Conservation (phyloP, 2,113 vertebrate species). For the Montifringilla adamsi region DNA sequence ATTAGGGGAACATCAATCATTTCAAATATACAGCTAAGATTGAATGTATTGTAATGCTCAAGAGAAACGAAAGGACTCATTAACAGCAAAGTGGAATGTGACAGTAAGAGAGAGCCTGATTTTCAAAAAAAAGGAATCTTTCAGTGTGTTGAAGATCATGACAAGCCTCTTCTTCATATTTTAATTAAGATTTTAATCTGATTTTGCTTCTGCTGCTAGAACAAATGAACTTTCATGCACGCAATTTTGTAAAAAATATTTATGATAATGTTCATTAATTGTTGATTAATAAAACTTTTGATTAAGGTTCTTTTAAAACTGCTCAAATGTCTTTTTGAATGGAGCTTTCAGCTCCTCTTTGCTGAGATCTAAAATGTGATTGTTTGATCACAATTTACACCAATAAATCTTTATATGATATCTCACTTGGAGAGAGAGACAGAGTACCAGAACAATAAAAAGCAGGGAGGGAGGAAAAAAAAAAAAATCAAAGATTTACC, state of each 20-base stretch:
- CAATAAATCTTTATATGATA: background rate
- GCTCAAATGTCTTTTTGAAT: background rate
- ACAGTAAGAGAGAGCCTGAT: constrained; percentile 25
- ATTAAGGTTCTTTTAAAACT: background rate
- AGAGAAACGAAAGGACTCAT: constrained; percentile 57
- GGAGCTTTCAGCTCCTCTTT: background rate
- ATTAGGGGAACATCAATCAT: constrained; percentile 61
- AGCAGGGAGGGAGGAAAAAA: background rate
- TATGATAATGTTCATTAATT: constrained; percentile 28
- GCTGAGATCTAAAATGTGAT: background rate
- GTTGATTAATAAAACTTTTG: constrained; percentile 9
- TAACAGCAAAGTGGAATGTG: constrained; percentile 42
- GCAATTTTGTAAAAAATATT: constrained; percentile 27
- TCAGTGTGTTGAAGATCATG: constrained; percentile 3
- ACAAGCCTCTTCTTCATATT: constrained; percentile 29
- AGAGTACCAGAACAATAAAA: background rate
- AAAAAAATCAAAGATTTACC: background rate
- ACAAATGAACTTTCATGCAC: constrained; percentile 28
- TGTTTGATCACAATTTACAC: constrained; percentile 11
- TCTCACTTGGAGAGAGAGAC: background rate
- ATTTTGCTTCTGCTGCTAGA: constrained; percentile 20
- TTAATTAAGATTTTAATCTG: constrained; percentile 63
- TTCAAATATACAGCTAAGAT: constrained; percentile 58
- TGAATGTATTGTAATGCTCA: constrained; percentile 49
- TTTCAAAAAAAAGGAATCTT: constrained; percentile 27